These are phyloP conservation scores for Heteropelma amictum DNA, from an alignment of 2,888 invertebrate species.

Conservation along the genomic window DNA sequence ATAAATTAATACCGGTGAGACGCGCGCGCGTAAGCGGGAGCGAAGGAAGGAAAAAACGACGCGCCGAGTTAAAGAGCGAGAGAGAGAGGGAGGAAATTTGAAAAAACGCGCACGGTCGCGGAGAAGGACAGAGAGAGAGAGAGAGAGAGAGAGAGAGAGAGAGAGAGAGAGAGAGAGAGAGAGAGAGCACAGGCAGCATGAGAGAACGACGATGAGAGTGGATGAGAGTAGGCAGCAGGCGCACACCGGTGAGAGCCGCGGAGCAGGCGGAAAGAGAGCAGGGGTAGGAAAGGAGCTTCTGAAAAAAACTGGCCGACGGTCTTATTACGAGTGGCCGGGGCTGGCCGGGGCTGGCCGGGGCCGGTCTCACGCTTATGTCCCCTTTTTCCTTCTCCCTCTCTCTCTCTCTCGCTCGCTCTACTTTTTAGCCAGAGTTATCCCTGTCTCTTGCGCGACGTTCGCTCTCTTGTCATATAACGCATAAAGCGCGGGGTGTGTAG, in stretches of 20 bases:
- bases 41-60: too few species aligned
- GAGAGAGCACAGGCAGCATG: constrained; percentile 39
- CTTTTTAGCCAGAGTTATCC: constrained; percentile 23
- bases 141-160: constrained; percentile 25
- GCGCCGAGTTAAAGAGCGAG: constrained; percentile 41
- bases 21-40: constrained; percentile 44
- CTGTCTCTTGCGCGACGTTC: constrained; percentile 7
- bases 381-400: constrained; percentile 57
- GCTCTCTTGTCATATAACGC: constrained; percentile 46
- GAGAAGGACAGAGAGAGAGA: constrained; percentile 44
- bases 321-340: constrained; percentile 75
- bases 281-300: constrained; percentile 60
- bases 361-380: constrained; percentile 74
- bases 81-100: too few species aligned
- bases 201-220: constrained; percentile 26
- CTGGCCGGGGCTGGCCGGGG: constrained; percentile 74
- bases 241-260: neutral
- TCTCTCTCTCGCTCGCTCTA: constrained; percentile 25
- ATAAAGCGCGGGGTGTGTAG: constrained; percentile 55
- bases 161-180: constrained; percentile 31
- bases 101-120: too few species aligned
- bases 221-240: constrained; percentile 33
- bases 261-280: constrained; percentile 37
- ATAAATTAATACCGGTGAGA: constrained; percentile 76
- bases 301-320: constrained; percentile 77